A percentile compares a stretch with the other conserved stretches of the same genome.
phyloP scores from a whole-genome alignment of 2,888 invertebrate species.

The Caenorhabditis becei region DNA sequence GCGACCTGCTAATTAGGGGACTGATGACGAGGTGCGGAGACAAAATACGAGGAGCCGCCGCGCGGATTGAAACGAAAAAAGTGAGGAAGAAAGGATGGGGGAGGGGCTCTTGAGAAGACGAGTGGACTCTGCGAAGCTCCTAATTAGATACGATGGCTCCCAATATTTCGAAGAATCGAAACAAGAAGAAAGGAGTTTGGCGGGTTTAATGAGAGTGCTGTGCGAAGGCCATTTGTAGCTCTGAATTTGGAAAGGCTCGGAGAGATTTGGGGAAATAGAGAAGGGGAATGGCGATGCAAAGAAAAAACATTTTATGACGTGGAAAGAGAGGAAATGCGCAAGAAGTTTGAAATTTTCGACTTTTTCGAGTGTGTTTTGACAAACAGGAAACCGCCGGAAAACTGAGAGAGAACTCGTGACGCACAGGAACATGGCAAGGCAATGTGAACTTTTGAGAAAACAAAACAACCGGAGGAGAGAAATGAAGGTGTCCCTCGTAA shows the following conservation, averaged over 20 bases:
- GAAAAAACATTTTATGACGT: conserved; percentile 28
- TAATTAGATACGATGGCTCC: conserved; percentile 56
- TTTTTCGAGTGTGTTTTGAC: neutral
- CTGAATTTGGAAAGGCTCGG: neutral
- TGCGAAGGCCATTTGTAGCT: conserved; percentile 6
- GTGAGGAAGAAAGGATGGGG: conserved; percentile 20
- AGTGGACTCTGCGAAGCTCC: conserved; percentile 29
- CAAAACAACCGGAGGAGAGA: no score
- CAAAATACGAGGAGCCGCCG: neutral
- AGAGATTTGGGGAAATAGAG: conserved; percentile 1
- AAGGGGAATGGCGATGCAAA: conserved; percentile 1
- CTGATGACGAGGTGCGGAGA: conserved; percentile 13
- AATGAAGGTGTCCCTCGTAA: no score
- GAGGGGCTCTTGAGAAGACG: conserved; percentile 38
- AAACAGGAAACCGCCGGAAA: conserved; percentile 7
- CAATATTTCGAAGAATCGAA: conserved; percentile 37
- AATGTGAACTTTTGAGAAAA: neutral
- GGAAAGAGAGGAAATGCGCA: conserved; percentile 19
- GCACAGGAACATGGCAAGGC: neutral
- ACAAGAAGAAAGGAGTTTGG: conserved; percentile 18
- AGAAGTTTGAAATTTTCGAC: conserved; percentile 5
- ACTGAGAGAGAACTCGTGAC: conserved; percentile 5
- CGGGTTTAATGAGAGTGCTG: conserved; percentile 35
- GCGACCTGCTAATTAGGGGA: conserved; percentile 15
- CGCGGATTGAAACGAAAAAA: conserved; percentile 22